Percentiles rank a stretch among this genome's conserved stretches.
Conservation (phyloP, 2,797 vertebrate species). For the Peromyscus melanophrys region DNA sequence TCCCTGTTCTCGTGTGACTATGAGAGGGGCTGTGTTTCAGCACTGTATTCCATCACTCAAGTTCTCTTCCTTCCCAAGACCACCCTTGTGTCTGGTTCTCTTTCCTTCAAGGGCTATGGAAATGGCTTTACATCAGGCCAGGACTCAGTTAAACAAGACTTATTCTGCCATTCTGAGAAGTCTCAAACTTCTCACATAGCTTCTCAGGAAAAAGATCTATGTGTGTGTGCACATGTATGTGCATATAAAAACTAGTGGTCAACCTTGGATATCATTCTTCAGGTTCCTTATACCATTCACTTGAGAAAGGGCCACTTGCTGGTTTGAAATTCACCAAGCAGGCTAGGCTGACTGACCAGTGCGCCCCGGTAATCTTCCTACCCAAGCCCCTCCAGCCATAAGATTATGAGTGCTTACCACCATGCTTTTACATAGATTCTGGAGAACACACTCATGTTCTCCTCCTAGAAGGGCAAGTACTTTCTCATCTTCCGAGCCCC, state of each 20-base stretch:
- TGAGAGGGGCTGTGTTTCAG: not conserved
- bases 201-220: not conserved
- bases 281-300: not conserved
- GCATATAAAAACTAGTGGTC: not conserved
- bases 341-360: not conserved
- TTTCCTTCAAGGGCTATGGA: not conserved
- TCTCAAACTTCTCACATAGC: not conserved
- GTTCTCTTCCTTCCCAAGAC: not conserved
- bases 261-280: not conserved
- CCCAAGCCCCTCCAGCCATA: not conserved
- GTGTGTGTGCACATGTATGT: not conserved
- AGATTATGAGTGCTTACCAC: not conserved
- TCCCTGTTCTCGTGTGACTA: constrained; percentile 7
- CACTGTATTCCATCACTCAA: not conserved
- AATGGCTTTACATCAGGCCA: not conserved
- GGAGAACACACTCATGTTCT: not conserved
- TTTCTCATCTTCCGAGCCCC: not conserved
- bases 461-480: not conserved
- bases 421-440: not conserved
- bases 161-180: not conserved
- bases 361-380: not conserved
- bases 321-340: not conserved
- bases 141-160: not conserved
- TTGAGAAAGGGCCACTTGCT: not conserved
- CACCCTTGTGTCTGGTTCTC: not conserved